These are phyloP conservation scores for Bombus haemorrhoidalis DNA, from an alignment of 1,140 invertebrate genomes.

Conservation along the genomic window DNA sequence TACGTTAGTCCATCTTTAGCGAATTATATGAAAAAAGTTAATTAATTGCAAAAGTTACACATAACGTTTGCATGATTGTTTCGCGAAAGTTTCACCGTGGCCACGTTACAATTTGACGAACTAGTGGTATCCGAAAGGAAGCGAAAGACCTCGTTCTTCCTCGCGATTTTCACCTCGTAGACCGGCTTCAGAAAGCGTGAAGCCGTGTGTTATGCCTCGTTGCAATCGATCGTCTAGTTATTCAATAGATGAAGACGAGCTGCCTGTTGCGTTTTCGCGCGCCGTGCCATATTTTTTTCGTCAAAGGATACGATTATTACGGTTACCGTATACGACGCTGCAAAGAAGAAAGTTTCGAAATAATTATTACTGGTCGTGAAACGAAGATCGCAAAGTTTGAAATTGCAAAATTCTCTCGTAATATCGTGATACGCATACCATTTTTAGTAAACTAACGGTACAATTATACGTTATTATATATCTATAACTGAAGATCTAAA, in stretches of 20 bases:
- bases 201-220: slow-evolving; percentile 56
- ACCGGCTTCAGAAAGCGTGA: slow-evolving; percentile 68
- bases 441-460: neutral
- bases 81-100: neutral
- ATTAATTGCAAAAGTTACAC: neutral
- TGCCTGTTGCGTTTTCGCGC: slow-evolving; percentile 10
- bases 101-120: neutral
- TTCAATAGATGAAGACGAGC: slow-evolving; percentile 53
- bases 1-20: no score
- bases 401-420: neutral
- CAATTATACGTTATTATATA: neutral
- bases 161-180: slow-evolving; percentile 63
- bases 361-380: neutral
- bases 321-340: neutral
- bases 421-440: neutral
- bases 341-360: neutral
- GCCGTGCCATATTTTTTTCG: neutral
- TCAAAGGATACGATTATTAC: neutral
- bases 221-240: slow-evolving; percentile 63
- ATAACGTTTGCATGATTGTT: neutral
- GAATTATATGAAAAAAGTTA: no score
- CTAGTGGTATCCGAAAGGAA: slow-evolving; percentile 19
- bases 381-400: neutral
- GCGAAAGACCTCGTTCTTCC: slow-evolving; percentile 49
- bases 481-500: neutral